phyloP scores from a whole-genome alignment of 2,797 vertebrate genomes.

The Rhincodon typus region DNA sequence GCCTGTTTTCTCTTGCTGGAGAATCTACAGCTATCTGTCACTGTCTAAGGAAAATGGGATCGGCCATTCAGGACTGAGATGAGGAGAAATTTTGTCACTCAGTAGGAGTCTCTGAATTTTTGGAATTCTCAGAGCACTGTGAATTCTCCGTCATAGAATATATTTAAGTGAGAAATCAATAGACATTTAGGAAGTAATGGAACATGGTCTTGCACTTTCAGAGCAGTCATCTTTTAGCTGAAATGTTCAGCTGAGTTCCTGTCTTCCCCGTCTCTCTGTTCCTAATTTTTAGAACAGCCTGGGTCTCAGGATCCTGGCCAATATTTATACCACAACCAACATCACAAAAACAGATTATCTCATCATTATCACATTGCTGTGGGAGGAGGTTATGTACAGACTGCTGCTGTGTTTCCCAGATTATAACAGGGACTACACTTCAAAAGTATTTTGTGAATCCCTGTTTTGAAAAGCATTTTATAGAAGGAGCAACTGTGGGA shows the following conservation, averaged over 20 bases:
- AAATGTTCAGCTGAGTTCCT: neutral
- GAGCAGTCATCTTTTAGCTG: neutral
- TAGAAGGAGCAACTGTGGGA: neutral
- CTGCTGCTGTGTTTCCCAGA: neutral
- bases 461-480: neutral
- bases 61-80: neutral
- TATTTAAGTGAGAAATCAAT: neutral
- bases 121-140: neutral
- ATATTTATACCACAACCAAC: neutral
- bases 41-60: neutral
- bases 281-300: neutral
- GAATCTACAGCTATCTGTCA: neutral
- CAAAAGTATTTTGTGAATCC: neutral
- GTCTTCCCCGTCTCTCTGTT: neutral
- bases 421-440: neutral
- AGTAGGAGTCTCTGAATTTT: neutral
- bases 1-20: neutral
- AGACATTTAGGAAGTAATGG: neutral
- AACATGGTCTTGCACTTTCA: neutral
- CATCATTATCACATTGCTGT: neutral
- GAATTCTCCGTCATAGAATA: neutral
- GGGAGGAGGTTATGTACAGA: neutral
- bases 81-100: neutral
- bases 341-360: neutral
- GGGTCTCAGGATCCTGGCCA: neutral